A percentile compares a stretch with the other conserved stretches of the same genome.
These are phyloP conservation scores for Eustalomyia histrio DNA, from an alignment of 2,888 invertebrate species.

Conservation along the genomic window DNA sequence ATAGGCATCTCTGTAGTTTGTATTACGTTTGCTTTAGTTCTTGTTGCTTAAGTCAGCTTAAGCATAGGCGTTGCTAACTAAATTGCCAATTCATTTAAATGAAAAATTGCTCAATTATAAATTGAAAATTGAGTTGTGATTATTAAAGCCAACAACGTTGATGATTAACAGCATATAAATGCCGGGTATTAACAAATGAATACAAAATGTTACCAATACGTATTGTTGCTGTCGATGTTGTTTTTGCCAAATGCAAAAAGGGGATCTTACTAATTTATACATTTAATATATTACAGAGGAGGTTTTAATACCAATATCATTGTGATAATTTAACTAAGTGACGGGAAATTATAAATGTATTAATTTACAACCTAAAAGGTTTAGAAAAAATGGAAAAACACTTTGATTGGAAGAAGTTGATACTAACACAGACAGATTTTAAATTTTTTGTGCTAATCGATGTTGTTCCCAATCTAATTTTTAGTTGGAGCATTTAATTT, in stretches of 20 bases:
- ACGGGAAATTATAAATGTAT: not conserved
- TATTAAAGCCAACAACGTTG: conserved; percentile 63
- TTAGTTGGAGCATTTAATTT: too few species aligned
- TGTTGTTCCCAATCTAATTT: too few species aligned
- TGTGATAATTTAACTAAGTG: not conserved
- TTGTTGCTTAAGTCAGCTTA: conserved; percentile 33
- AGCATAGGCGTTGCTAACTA: conserved; percentile 71
- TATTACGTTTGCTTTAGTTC: not conserved
- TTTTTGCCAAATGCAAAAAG: not conserved
- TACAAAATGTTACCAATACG: conserved; percentile 51
- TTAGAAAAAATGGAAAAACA: not conserved
- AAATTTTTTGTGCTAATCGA: too few species aligned
- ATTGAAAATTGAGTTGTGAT: conserved; percentile 67
- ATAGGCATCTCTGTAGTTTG: too few species aligned
- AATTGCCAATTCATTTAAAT: conserved; percentile 78
- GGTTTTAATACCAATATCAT: conserved; percentile 12
- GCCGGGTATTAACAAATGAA: conserved; percentile 64
- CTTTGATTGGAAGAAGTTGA: not conserved
- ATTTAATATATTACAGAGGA: conserved; percentile 14
- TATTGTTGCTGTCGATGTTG: conserved; percentile 1
- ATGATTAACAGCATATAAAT: conserved; percentile 60
- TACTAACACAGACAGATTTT: too few species aligned
- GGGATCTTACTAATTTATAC: conserved; percentile 20
- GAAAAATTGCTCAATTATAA: conserved; percentile 78
- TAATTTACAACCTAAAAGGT: not conserved